These are phyloP conservation scores for Mnemiopsis leidyi DNA, from an alignment of 37 sponge, comb jelly and placozoan species.

Conservation along the genomic window DNA sequence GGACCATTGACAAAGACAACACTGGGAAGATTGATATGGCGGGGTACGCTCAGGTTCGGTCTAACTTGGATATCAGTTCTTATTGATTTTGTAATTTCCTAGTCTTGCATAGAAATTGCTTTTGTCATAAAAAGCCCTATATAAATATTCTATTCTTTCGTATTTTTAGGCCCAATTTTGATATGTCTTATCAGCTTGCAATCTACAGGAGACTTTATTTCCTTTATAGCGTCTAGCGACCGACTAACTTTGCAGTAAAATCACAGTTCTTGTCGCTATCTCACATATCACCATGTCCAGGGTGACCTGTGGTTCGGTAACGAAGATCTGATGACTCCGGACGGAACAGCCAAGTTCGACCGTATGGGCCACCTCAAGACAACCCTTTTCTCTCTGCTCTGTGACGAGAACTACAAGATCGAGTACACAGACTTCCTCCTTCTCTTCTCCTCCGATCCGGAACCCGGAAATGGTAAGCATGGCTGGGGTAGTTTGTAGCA, in stretches of 20 bases:
- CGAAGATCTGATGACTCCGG: not conserved
- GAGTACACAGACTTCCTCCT: slow-evolving; percentile 41
- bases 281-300: no score
- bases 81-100: no score
- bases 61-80: no score
- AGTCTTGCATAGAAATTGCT: no score
- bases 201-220: no score
- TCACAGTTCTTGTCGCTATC: not conserved
- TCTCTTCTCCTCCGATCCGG: slow-evolving; percentile 25
- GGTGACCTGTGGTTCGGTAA: slow-evolving; percentile 60
- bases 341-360: slow-evolving; percentile 30
- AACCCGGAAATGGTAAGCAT: slow-evolving; percentile 26
- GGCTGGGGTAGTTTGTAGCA: no score
- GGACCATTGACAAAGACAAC: not conserved
- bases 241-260: no score
- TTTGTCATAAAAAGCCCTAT: no score
- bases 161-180: no score
- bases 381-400: slow-evolving; percentile 46
- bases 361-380: slow-evolving; percentile 6
- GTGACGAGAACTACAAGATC: slow-evolving; percentile 22
- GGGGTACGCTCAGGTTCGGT: slow-evolving; percentile 4
- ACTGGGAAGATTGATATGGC: not conserved
- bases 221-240: no score
- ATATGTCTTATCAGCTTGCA: no score
- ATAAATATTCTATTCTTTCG: no score